Base-by-base conservation (phyloP, 2,113 vertebrate genomes). In the Nothocercus julius region DNA sequence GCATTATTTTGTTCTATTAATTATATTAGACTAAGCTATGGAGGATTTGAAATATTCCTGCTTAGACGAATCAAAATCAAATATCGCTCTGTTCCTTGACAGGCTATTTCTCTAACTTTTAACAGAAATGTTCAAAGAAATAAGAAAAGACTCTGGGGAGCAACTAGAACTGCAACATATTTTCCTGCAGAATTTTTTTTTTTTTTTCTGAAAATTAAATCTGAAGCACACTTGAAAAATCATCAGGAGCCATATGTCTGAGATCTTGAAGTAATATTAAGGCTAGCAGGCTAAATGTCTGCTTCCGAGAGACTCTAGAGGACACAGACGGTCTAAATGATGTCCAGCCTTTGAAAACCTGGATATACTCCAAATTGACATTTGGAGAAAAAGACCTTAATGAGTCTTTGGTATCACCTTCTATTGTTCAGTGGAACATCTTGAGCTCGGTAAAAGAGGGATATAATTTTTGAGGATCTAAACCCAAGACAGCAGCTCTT, bases 391-490 rank as follows among this genome's bases (percentile, higher is more conserved):
- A 87, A 40, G 20, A 16, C 40, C 75, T 77, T 83, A 81, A 92
- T 54, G 80, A 88, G 63, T 17, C 67, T 88, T 89, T n/a, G 49
- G 76, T 88, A 83, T 93, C 88, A 85, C 76, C 5, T 6, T 77
- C 69, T 54, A 83, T 83, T 93, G 80, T 78, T 93, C 92, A 83
- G 18, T 36, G 80, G 61, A 83, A 88, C 92, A 81, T 95, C 76
- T 88, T 10, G 6, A 92, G 63, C 76, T 81, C 76, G 64, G 30
- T 83, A 75, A 92, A 93, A 88, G 82, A 95, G 83, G 90, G 90
- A 95, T 94, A 73, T 16, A 93, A 96, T 95, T 96, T 96, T 80
- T 83, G 85, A 82, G 49, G 51, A 63, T 85, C 80, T 73, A 85
- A 95, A 96, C 88, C 61, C 17, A 90, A 93, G 72, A 56, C 92